Evolutionary conservation across 2,888 invertebrate genomes (phyloP), one percentile per base, ranked within the genome.

Genomic region (Leucozona laternaria): DNA sequence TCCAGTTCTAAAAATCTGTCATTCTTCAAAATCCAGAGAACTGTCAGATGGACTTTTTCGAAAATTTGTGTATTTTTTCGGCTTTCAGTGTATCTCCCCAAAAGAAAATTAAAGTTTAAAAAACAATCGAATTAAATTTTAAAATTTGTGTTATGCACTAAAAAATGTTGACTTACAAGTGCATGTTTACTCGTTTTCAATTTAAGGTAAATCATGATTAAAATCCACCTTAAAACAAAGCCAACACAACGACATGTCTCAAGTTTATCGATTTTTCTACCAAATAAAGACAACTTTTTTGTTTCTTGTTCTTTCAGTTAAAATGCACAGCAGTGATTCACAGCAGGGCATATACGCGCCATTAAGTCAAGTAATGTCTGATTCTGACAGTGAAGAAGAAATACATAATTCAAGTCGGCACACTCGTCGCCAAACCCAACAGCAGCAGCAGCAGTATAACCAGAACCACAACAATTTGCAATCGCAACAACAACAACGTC

Each of bases 311-410:
- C 34, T 68, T 88, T 7, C 80, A 92, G 91, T 89, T 91, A 92
- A 90, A 91, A 92, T 92, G 92, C 91, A 91, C 83, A 91, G 91
- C 90, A 90, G 91, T 89, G 92, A 92, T 89, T 90, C 90, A 87
- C 91, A 93, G 80, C 94, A 94, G 91, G 94, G 94, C 89, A 94
- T 94, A 89, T 97, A 97, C 91, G 94, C 96, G 89, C 96, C 96
- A 77, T 92, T 97, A 90, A 96, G 96, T 87, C 96, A 96, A 93
- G 95, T 95, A 88, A 93, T 96, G 89, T 95, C 96, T 76, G 96
- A 96, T 92, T 96, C 96, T 0, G 96, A 96, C 89, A 96, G 96
- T 0, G 96, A 96, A 90, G 96, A 96, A 90, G 96, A 96, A 89
- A 93, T 93, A 60, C 93, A 92, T 77, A 92, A 90, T 77, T 89